These are phyloP conservation scores for Helleia helle DNA, from an alignment of 2,888 invertebrate genomes.

Conservation along the genomic window DNA sequence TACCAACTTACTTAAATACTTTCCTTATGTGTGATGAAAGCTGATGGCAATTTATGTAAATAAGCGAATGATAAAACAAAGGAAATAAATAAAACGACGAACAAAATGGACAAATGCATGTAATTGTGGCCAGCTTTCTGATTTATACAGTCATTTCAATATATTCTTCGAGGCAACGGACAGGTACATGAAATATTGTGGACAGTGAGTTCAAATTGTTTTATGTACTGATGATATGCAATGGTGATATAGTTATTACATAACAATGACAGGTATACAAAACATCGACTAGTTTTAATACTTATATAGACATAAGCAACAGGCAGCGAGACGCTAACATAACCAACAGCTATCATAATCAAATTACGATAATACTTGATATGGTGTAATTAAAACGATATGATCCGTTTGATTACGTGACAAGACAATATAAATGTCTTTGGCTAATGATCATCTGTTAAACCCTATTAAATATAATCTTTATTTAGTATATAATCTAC, in stretches of 20 bases:
- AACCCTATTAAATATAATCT: too few relatives aligned
- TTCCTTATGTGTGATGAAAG: too few relatives aligned
- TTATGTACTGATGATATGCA: conserved; percentile 25
- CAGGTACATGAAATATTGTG: conserved; percentile 28
- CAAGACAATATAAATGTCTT: too few relatives aligned
- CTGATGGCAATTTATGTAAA: too few relatives aligned
- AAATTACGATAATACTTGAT: conserved; percentile 3
- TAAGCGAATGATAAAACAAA: conserved; percentile 22
- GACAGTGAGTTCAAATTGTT: not conserved
- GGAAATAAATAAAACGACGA: conserved; percentile 22
- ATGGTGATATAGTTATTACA: conserved; percentile 19
- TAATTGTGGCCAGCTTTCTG: conserved; percentile 34
- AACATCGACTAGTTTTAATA: conserved; percentile 26
- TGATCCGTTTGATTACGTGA: not conserved
- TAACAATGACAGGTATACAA: conserved; percentile 18
- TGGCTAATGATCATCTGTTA: too few relatives aligned
- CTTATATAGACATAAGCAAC: conserved; percentile 26
- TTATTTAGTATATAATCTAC: too few relatives aligned
- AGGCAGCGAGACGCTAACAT: conserved; percentile 17
- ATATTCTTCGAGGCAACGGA: conserved; percentile 22
- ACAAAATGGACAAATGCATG: conserved; percentile 23
- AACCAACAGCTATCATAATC: conserved; percentile 5
- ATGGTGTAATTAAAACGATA: not conserved
- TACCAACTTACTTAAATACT: too few relatives aligned
- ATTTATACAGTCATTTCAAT: conserved; percentile 31